Conservation (phyloP, 2,113 vertebrate genomes). For the Lontra canadensis region DNA sequence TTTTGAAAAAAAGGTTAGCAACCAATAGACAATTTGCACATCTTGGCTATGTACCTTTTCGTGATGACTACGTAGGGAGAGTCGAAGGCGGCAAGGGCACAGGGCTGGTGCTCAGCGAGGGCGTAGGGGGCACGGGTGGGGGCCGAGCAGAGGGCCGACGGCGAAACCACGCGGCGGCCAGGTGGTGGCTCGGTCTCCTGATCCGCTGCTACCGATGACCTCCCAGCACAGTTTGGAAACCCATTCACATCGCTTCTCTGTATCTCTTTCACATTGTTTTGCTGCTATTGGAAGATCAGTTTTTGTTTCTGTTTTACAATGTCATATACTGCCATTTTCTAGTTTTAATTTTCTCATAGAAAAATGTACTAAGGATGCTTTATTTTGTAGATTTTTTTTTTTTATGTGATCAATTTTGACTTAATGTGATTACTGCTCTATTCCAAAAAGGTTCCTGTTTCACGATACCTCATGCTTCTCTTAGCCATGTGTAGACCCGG, state of each 20-base stretch:
- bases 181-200: constrained; percentile 89
- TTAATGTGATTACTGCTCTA: constrained; percentile 95
- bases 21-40: constrained; percentile 86
- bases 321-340: constrained; percentile 96
- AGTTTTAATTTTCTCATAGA: constrained; percentile 97
- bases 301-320: constrained; percentile 85
- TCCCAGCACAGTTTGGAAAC: constrained; percentile 91
- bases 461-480: constrained; percentile 98
- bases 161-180: constrained; percentile 61
- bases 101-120: constrained; percentile 84
- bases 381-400: constrained; percentile 86
- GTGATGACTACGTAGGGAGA: constrained; percentile 82
- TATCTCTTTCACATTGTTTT: constrained; percentile 92
- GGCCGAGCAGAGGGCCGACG: constrained; percentile 33
- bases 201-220: constrained; percentile 96
- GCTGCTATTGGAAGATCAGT: constrained; percentile 96
- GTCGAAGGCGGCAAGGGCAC: constrained; percentile 82
- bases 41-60: constrained; percentile 84
- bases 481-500: constrained; percentile 88
- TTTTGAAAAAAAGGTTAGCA: constrained; percentile 64
- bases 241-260: constrained; percentile 90
- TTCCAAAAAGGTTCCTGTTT: constrained; percentile 95
- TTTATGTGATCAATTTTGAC: constrained; percentile 93
- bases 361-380: constrained; percentile 94
- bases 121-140: constrained; percentile 80